Base-by-base conservation (phyloP, 2,888 invertebrate species). In the Oligia strigilis region DNA sequence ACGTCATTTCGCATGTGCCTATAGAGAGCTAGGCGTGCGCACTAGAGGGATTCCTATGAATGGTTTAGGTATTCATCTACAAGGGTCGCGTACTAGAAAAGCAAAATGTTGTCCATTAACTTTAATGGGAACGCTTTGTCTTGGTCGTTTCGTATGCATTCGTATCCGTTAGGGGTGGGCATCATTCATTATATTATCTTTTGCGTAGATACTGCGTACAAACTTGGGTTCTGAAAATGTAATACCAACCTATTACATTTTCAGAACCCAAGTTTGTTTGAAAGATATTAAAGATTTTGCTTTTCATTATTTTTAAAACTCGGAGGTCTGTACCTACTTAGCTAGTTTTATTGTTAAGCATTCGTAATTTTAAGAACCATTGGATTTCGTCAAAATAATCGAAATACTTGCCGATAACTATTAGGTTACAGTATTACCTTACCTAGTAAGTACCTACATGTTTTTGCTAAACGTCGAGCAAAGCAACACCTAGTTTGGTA, bases 1-100 rank as follows among this genome's bases (percentile, higher is more conserved):
- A 84, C 80, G 75, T 83, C 82, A 79, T 80, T 88, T 81, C 90
- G 90, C 90, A 90, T 90, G 88, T 90, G 87, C 87, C 81, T 88
- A 81, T 77, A 36, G 77, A 73, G 36, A 49, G 65, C 73, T 85
- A 89, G 88, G 84, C 92, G 84, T 92, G 92, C 92, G 92, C 91
- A 92, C 69, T 89, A 81, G 76, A 73, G 64, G 60, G 69, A 67
- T 71, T 74, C 80, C 75, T 85, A 84, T 78, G 80, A 85, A 87
- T 70, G 75, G 72, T 78, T 85, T 85, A 80, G 43, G 67, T 82
- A 82, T 81, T 75, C 46, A 69, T 75, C 66, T 78, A 78, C 60
- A 75, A 66, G 75, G 72, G 76, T 82, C 71, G 87, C 70, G 46
- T 55, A 72, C 78, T 65, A 72, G 75, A 78, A 87, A 76, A 81